Conservation (phyloP, 53 echinoderm and acorn worm species). For the Echinarachnius parma region DNA sequence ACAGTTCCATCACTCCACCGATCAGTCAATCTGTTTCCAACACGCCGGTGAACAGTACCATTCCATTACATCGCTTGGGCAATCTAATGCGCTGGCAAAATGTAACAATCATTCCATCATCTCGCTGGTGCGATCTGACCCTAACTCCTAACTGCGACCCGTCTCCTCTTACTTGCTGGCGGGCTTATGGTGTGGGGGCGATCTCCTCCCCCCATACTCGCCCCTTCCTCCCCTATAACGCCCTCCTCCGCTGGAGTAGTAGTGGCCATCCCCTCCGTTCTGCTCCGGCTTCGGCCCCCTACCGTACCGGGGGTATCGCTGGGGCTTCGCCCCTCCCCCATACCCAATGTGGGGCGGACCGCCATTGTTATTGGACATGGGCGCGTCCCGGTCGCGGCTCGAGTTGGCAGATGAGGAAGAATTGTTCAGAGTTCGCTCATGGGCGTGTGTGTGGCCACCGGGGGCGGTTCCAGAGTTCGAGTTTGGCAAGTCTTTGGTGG, state of each 20-base stretch:
- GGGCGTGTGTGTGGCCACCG: not conserved
- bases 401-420: not conserved
- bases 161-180: constrained; percentile 55
- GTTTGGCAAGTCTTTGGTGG: constrained; percentile 54
- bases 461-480: constrained; percentile 6
- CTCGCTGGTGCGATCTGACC: too few species aligned
- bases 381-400: not conserved
- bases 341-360: not conserved
- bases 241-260: constrained; percentile 17
- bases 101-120: too few species aligned
- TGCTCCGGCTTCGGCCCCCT: constrained; percentile 38
- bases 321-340: constrained; percentile 29
- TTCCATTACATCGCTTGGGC: too few species aligned
- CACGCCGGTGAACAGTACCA: too few species aligned
- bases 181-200: constrained; percentile 79
- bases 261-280: constrained; percentile 45
- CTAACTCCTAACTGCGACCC: too few species aligned
- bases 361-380: constrained; percentile 5
- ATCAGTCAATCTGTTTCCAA: too few species aligned
- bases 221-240: constrained; percentile 50
- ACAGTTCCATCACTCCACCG: too few species aligned
- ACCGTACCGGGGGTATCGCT: constrained; percentile 31
- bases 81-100: too few species aligned
- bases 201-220: constrained; percentile 65
- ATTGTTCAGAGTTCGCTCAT: constrained; percentile 33